phyloP scores from a whole-genome alignment of 2,113 vertebrate genomes.

The Xyliphius kryptos region DNA sequence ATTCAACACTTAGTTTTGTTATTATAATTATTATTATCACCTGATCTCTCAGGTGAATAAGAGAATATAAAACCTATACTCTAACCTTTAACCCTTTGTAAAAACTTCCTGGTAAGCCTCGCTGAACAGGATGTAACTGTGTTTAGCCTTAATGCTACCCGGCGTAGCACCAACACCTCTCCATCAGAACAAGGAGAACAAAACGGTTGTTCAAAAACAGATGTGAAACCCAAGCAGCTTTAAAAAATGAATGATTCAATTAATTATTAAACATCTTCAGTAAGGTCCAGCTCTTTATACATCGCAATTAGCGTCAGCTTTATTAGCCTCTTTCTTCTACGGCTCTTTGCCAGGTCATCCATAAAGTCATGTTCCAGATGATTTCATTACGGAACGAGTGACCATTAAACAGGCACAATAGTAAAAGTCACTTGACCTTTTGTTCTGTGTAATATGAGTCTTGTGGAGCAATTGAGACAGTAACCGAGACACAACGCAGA shows the following conservation, averaged over 20 bases:
- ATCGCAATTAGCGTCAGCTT: constrained; percentile 62
- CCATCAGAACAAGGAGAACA: constrained; percentile 3
- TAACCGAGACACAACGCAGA: constrained; percentile 55
- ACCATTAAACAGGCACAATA: constrained; percentile 71
- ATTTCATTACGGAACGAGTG: constrained; percentile 86
- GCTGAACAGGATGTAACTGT: no score
- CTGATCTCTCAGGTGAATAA: no score
- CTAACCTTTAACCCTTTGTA: no score
- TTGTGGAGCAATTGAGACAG: constrained; percentile 31
- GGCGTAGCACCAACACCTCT: not conserved
- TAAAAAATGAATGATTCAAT: constrained; percentile 76
- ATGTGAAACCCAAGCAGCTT: constrained; percentile 41
- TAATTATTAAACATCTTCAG: constrained; percentile 48
- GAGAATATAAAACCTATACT: no score
- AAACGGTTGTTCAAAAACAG: constrained; percentile 21
- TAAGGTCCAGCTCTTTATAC: constrained; percentile 66
- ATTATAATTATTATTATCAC: not conserved
- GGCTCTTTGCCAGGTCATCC: constrained; percentile 46
- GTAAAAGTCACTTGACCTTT: constrained; percentile 76
- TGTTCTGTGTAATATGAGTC: constrained; percentile 66
- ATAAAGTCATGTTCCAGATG: constrained; percentile 78
- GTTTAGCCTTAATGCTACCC: no score
- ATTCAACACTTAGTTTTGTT: not conserved
- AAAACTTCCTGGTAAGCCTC: no score
- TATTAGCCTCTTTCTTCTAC: constrained; percentile 58